These are phyloP conservation scores for Rhea americana DNA, from an alignment of 2,113 vertebrate genomes.

Conservation along the genomic window DNA sequence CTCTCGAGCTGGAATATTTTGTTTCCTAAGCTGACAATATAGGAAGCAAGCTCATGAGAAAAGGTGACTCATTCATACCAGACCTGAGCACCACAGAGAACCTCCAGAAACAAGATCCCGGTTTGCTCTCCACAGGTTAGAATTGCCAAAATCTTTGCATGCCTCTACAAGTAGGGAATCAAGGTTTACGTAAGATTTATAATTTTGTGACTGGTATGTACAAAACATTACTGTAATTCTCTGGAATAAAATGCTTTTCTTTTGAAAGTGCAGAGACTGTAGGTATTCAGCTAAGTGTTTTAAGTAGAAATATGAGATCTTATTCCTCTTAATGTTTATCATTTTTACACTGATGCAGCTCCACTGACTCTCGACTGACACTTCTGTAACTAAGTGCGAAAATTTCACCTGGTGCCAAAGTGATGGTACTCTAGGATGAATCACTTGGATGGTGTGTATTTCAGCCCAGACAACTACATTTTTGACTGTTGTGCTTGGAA, in stretches of 20 bases:
- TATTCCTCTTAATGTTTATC: not conserved
- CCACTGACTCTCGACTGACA: not conserved
- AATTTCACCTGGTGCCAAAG: not conserved
- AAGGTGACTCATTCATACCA: not conserved
- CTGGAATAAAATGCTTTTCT: not conserved
- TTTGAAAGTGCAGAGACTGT: not conserved
- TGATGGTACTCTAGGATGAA: not conserved
- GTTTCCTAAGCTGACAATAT: not conserved
- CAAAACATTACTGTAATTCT: not conserved
- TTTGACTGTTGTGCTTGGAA: not conserved
- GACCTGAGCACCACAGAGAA: not conserved
- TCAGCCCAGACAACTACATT: not conserved
- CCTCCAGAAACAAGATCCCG: not conserved
- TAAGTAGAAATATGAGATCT: not conserved
- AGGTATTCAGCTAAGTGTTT: not conserved
- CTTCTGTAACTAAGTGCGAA: not conserved
- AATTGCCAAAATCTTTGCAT: not conserved
- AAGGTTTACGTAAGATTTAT: not conserved
- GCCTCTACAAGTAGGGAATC: not conserved
- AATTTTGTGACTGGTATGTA: not conserved
- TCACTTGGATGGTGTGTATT: rapidly evolving
- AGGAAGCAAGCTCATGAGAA: not conserved
- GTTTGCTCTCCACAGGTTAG: not conserved
- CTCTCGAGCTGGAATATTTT: not conserved
- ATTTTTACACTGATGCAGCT: not conserved